Evolutionary conservation across 1,140 invertebrate species (phyloP).

Genomic region (Mercenaria mercenaria): DNA sequence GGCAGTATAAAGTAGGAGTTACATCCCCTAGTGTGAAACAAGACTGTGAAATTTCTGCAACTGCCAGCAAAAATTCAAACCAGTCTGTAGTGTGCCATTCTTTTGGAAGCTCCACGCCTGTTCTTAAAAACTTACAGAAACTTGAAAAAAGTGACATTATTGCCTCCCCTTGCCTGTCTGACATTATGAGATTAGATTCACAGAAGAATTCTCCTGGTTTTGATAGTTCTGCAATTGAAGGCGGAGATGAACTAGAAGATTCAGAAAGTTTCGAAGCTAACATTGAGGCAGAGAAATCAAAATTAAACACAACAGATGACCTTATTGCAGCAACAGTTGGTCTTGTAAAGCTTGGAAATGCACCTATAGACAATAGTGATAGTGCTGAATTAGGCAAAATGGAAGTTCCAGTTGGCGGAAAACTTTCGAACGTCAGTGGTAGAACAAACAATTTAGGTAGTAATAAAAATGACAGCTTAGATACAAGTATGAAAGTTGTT

Average conservation of each 20-base stretch:
- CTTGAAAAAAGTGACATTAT: slow-evolving; percentile 45
- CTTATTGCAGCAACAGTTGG: slow-evolving; percentile 34
- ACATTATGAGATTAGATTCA: slow-evolving; percentile 52
- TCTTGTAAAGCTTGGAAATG: background rate
- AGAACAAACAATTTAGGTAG: background rate
- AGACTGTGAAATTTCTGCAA: background rate
- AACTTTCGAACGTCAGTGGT: too few species aligned
- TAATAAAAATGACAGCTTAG: background rate
- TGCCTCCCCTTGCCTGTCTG: slow-evolving; percentile 53
- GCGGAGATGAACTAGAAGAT: slow-evolving; percentile 37
- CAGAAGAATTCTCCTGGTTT: slow-evolving; percentile 18
- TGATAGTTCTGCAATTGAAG: slow-evolving; percentile 45
- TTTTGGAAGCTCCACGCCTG: slow-evolving; percentile 47
- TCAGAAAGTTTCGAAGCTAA: background rate
- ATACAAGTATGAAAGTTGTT: background rate
- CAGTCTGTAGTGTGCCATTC: background rate
- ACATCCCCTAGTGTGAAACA: background rate
- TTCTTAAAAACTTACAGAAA: background rate
- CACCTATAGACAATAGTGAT: background rate
- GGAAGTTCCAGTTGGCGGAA: background rate
- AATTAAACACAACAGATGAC: slow-evolving; percentile 62
- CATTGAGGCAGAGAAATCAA: background rate
- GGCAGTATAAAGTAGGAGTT: slow-evolving; percentile 1
- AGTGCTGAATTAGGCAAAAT: background rate
- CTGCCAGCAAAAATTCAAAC: background rate